Conservation (phyloP, 2,797 vertebrate genomes). For the Psittacula derbiana region DNA sequence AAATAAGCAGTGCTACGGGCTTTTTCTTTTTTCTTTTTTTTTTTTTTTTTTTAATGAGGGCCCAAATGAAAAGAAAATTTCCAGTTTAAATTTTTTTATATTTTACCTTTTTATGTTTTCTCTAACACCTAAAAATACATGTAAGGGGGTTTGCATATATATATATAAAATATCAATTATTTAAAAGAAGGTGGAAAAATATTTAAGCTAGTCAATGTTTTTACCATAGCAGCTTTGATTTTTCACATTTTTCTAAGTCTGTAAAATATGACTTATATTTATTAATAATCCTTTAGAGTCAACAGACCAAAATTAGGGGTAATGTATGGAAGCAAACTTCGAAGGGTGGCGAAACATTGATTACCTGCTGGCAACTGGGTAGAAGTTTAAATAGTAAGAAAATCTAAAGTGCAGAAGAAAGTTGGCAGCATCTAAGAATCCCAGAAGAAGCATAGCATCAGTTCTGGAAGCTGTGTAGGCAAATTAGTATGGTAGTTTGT, state of each 20-base stretch:
- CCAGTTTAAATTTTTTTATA: not conserved
- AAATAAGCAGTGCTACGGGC: not conserved
- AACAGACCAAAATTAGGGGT: not conserved
- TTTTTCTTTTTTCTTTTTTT: not conserved
- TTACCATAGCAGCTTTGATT: not conserved
- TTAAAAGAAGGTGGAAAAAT: not conserved
- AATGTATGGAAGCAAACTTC: not conserved
- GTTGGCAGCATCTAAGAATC: not conserved
- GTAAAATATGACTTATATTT: not conserved
- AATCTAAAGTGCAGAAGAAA: not conserved
- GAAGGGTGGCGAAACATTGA: not conserved
- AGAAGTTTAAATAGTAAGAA: not conserved
- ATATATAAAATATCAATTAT: not conserved
- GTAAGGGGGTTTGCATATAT: not conserved
- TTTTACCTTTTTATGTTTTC: not conserved
- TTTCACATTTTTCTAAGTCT: not conserved
- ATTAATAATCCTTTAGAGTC: not conserved
- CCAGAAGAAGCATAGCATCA: not conserved
- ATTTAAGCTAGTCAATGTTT: not conserved
- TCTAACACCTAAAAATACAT: not conserved
- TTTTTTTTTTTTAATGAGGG: not conserved
- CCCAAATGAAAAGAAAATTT: not conserved
- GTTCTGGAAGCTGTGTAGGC: not conserved
- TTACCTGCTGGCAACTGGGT: not conserved
- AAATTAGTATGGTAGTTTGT: constrained; percentile 13